phyloP scores from a whole-genome alignment of 2,797 vertebrate genomes.

The Artibeus jamaicensis region DNA sequence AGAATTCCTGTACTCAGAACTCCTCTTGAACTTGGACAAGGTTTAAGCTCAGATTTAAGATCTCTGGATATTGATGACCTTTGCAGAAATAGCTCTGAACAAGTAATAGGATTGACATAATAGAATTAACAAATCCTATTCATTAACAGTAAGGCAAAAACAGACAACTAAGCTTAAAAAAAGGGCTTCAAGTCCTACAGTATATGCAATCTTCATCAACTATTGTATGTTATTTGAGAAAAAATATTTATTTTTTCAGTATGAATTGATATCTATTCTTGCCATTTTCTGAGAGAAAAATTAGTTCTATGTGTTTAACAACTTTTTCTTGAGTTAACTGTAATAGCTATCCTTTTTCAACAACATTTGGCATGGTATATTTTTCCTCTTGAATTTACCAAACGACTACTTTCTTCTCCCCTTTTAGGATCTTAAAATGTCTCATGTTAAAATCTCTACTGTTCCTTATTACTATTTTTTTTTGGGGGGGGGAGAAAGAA shows the following conservation, averaged over 20 bases:
- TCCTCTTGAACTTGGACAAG: constrained; percentile 79
- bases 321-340: not conserved
- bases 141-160: constrained; percentile 80
- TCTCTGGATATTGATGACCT: constrained; percentile 82
- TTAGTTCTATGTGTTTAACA: not conserved
- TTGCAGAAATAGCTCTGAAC: constrained; percentile 92
- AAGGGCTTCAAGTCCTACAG: not conserved
- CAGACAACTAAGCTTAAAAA: constrained; percentile 54
- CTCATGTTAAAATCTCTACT: not conserved
- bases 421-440: not conserved
- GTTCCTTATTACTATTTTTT: not conserved
- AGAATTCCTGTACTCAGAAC: constrained; percentile 73
- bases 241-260: not conserved
- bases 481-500: not conserved
- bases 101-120: constrained; percentile 95
- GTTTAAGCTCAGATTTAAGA: constrained; percentile 85
- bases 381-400: not conserved
- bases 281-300: constrained; percentile 13
- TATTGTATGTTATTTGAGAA: not conserved
- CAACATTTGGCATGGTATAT: not conserved
- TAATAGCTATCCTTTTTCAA: not conserved
- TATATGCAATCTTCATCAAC: not conserved
- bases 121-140: constrained; percentile 89
- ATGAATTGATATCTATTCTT: not conserved
- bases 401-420: not conserved